phyloP scores from a whole-genome alignment of 2,888 invertebrate species.

The Watsonalla cultraria region DNA sequence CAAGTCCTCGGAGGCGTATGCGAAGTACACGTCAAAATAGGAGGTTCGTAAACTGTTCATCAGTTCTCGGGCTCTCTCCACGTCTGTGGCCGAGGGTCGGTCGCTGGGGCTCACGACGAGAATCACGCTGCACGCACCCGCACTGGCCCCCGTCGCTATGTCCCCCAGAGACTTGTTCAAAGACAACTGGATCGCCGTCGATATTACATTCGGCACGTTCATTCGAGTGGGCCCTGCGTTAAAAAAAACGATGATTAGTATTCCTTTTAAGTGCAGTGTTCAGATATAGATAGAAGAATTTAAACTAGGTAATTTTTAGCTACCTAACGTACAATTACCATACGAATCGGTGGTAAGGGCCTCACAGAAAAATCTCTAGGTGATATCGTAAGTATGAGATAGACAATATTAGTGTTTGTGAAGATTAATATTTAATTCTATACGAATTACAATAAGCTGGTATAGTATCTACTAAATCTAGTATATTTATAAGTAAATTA shows the following conservation, averaged over 20 bases:
- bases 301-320: not conserved
- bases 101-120: slow-evolving; percentile 73
- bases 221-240: slow-evolving; percentile 74
- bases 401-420: too few species aligned
- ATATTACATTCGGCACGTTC: slow-evolving; percentile 69
- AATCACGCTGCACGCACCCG: slow-evolving; percentile 69
- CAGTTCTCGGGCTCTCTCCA: slow-evolving; percentile 52
- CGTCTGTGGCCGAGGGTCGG: slow-evolving; percentile 60
- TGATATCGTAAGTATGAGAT: too few species aligned
- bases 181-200: slow-evolving; percentile 63
- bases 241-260: slow-evolving; percentile 15
- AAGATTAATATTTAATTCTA: too few species aligned
- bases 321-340: not conserved
- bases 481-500: too few species aligned
- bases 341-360: not conserved
- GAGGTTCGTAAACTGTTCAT: slow-evolving; percentile 62
- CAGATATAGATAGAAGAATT: too few species aligned
- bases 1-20: slow-evolving; percentile 68
- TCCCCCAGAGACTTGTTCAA: slow-evolving; percentile 62
- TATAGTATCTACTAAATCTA: too few species aligned
- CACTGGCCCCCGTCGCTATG: slow-evolving; percentile 42
- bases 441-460: too few species aligned
- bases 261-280: not conserved
- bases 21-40: slow-evolving; percentile 75
- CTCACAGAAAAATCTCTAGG: too few species aligned